Percentiles rank a stretch among this genome's conserved stretches.
These are phyloP conservation scores for Sinella curviseta DNA, from an alignment of 1,140 invertebrate species.

Conservation along the genomic window DNA sequence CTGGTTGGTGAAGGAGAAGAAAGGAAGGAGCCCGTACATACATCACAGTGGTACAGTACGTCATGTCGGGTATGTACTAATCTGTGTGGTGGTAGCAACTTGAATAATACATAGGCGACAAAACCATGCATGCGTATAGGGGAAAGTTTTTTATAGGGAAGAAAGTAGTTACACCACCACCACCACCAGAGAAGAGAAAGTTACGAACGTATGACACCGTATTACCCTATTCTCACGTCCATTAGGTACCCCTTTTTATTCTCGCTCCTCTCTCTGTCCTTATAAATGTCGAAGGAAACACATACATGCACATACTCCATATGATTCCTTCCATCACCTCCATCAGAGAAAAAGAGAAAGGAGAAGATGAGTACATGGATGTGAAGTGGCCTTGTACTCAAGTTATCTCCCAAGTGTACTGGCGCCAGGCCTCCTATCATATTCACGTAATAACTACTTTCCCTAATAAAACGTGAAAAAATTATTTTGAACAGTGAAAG, in stretches of 20 bases:
- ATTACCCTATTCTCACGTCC: not conserved
- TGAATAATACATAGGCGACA: no score
- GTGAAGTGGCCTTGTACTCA: slow-evolving; percentile 5
- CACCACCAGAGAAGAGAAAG: not conserved
- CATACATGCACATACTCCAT: not conserved
- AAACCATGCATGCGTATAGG: not conserved
- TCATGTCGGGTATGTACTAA: no score
- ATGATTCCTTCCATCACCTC: slow-evolving; percentile 2
- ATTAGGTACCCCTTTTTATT: not conserved
- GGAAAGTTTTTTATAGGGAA: no score
- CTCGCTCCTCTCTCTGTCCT: not conserved
- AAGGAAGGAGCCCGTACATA: no score
- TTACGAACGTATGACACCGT: not conserved
- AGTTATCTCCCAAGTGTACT: not conserved
- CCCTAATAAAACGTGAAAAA: no score
- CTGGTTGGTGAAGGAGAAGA: no score
- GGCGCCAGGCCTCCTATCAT: not conserved
- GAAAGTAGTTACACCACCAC: not conserved
- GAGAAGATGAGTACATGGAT: not conserved
- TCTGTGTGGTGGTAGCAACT: no score
- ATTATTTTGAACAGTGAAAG: no score
- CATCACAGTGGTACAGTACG: no score
- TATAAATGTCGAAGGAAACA: not conserved
- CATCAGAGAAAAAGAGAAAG: not conserved
- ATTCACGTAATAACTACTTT: not conserved